Evolutionary conservation across 2,113 vertebrate species (phyloP).

Genomic region (Xerus inauris): DNA sequence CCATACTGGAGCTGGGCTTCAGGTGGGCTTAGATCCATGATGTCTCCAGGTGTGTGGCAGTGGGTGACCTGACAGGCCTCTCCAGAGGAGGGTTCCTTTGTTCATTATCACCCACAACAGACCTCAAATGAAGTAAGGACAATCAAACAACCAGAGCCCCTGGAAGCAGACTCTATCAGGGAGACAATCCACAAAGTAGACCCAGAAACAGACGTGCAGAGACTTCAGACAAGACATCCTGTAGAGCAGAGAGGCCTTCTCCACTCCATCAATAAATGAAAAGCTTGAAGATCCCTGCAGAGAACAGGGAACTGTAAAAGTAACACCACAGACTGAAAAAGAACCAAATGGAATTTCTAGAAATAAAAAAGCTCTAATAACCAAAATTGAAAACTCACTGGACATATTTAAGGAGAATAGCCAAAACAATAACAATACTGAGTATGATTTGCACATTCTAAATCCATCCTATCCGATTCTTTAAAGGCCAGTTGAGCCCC

Average conservation of each 20-base stretch:
- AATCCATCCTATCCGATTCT: neutral
- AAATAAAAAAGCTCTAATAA: slow-evolving; percentile 30
- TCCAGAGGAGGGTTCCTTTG: neutral
- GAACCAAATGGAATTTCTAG: slow-evolving; percentile 19
- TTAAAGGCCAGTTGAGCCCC: neutral
- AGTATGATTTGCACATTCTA: neutral
- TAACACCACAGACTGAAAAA: neutral
- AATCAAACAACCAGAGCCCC: neutral
- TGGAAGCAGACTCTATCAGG: neutral
- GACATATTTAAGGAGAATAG: neutral
- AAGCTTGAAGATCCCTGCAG: neutral
- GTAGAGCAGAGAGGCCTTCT: neutral
- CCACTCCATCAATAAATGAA: neutral
- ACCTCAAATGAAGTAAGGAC: neutral
- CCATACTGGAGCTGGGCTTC: neutral
- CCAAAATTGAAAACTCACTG: neutral
- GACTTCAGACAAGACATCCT: neutral
- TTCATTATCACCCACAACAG: no score
- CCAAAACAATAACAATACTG: neutral
- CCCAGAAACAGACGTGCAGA: neutral
- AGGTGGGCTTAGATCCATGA: neutral
- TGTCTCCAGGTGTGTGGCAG: neutral
- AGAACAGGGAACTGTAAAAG: neutral
- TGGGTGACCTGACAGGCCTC: neutral
- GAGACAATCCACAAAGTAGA: neutral